phyloP scores from a whole-genome alignment of 2,113 vertebrate species.

The Lamprologus ornatipinnis region DNA sequence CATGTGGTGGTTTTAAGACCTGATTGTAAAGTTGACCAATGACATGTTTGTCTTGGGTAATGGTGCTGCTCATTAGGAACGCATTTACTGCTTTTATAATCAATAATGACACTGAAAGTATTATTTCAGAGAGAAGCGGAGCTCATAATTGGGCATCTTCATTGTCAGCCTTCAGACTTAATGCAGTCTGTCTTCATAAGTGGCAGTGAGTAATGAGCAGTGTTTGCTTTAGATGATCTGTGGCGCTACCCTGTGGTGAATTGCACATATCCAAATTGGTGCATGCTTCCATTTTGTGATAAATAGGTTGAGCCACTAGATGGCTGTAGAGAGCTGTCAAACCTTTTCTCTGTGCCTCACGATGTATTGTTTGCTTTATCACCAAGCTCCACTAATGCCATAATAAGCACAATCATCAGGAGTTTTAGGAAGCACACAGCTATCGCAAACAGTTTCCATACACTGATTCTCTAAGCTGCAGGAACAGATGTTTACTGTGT shows the following conservation, averaged over 20 bases:
- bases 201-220: not conserved
- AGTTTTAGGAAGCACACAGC: not conserved
- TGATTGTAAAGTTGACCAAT: not conserved
- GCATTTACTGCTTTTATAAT: not conserved
- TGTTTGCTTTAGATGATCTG: not conserved
- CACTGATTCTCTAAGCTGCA: not conserved
- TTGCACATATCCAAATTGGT: not conserved
- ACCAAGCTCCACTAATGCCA: not conserved
- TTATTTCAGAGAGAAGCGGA: not conserved
- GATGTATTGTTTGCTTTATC: not conserved
- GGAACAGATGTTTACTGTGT: not conserved
- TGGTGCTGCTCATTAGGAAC: not conserved
- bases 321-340: slow-evolving; percentile 37
- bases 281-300: not conserved
- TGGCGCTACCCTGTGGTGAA: not conserved
- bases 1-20: not conserved
- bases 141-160: not conserved
- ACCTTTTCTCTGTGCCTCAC: not conserved
- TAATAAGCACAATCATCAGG: not conserved
- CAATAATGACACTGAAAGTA: not conserved
- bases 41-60: not conserved
- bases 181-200: not conserved
- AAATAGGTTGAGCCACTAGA: slow-evolving; percentile 39
- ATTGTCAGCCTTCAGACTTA: not conserved
- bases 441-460: not conserved